Evolutionary conservation across 2,113 vertebrate species (phyloP).

Genomic region (Nettapus auritus): DNA sequence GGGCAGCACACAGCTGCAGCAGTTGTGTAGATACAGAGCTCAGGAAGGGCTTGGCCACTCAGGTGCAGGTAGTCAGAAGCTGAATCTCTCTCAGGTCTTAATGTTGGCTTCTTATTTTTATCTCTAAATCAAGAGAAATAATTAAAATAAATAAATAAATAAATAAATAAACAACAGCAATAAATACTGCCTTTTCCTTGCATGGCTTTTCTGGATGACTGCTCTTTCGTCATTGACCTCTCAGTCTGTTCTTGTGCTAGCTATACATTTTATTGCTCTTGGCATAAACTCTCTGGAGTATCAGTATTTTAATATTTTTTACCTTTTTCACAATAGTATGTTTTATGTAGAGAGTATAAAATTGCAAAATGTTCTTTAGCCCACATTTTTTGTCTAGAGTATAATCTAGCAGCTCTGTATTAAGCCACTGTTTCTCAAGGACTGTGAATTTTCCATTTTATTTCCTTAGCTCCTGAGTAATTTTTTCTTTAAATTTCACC

Average conservation of each 20-base stretch:
- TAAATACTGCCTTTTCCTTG: background rate
- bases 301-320: constrained; percentile 21
- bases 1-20: background rate
- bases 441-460: background rate
- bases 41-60: rapidly evolving
- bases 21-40: rapidly evolving
- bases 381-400: background rate
- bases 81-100: background rate
- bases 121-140: background rate
- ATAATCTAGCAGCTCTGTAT: background rate
- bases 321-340: background rate
- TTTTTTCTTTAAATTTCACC: background rate
- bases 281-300: background rate
- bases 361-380: background rate
- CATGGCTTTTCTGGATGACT: background rate
- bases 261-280: background rate
- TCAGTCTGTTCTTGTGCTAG: background rate
- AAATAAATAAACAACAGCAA: too few relatives aligned
- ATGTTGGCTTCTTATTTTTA: background rate
- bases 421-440: background rate
- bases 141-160: background rate
- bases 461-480: background rate
- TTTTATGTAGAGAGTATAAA: background rate
- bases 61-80: background rate
- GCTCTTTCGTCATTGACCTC: background rate